phyloP scores from a whole-genome alignment of 2,888 invertebrate genomes.

The Campoletis raptor region DNA sequence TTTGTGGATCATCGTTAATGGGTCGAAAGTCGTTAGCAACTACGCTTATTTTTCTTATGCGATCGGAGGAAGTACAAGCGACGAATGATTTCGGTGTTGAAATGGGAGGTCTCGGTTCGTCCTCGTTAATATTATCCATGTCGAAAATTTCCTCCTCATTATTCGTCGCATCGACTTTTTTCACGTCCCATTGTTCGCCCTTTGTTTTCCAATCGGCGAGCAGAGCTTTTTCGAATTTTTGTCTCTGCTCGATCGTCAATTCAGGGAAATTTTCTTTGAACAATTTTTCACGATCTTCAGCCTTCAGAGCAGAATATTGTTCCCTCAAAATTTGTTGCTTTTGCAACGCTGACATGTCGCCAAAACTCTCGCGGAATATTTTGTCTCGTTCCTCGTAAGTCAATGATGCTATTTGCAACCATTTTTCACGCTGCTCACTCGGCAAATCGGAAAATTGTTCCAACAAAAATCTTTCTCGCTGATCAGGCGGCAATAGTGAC shows the following conservation, averaged over 20 bases:
- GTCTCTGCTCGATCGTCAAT: constrained; percentile 84
- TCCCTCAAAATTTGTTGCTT: constrained; percentile 83
- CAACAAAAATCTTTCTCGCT: constrained; percentile 81
- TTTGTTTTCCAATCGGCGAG: constrained; percentile 86
- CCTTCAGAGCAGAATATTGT: constrained; percentile 82
- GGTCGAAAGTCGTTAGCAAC: constrained; percentile 88
- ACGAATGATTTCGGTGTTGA: constrained; percentile 85
- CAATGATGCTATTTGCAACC: constrained; percentile 83
- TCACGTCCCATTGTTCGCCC: constrained; percentile 71
- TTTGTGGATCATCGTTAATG: constrained; percentile 84
- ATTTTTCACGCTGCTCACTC: constrained; percentile 81
- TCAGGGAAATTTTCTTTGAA: constrained; percentile 84
- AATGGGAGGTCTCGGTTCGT: constrained; percentile 72
- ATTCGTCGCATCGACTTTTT: constrained; percentile 65
- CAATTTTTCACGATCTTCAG: constrained; percentile 81
- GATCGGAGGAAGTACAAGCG: constrained; percentile 86
- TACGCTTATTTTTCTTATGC: constrained; percentile 88
- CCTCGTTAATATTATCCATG: constrained; percentile 89
- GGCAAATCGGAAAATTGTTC: constrained; percentile 83
- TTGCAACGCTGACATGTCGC: constrained; percentile 80
- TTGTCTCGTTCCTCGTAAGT: constrained; percentile 81
- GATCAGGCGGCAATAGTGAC: constrained; percentile 81
- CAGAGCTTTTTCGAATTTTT: constrained; percentile 86
- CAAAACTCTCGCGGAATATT: constrained; percentile 81
- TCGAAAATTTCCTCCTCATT: constrained; percentile 88